Evolutionary conservation across 2,113 vertebrate species (phyloP), one percentile per base, ranked within the genome.

Genomic region (Scytalopus superciliaris): DNA sequence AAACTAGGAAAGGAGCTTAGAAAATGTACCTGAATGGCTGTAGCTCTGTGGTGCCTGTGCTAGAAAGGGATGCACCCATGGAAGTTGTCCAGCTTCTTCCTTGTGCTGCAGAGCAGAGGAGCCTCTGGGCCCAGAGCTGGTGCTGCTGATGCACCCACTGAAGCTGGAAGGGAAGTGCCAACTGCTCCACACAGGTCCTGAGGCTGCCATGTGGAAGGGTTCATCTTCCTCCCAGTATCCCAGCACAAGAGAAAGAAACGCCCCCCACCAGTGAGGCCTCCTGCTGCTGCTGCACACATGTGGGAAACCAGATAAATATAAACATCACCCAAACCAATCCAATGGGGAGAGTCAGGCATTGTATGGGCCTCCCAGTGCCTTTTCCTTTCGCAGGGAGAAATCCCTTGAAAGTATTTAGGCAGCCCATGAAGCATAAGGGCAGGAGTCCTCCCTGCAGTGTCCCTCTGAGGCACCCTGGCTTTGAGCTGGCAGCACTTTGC

Each of bases 301-400:
- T 55, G n/a, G 40, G 52, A 72, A 62, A 57, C 1, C 25, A 53
- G 49, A 37, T 13, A 10, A 77, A 69, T 0, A 0, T 8, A 3
- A 42, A 15, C 11, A 22, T 45, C 59, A 25, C 9, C 24, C n/a
- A 57, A 30, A 63, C 9, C 12, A 28, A 44, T 7, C 24, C 42
- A 30, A 7, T 28, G 24, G 23, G 31, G 22, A 9, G 3, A 12
- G 27, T 12, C 37, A 53, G 62, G 37, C 39, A 15, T 33, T 7
- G 15, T 10, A 16, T 1, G 1, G 33, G 37, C 30, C 14, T 67
- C 47, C 14, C n/a, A 45, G 2, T 1, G 5, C 60, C 22, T 47
- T 42, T 47, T 44, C 5, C 25, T 68, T 40, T 31, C 28, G 6
- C 73, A 42, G 35, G 33, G 30, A 68, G 33, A 19, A 56, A 28